Evolutionary conservation across 2,797 vertebrate species (phyloP).

Genomic region (Labroides dimidiatus): DNA sequence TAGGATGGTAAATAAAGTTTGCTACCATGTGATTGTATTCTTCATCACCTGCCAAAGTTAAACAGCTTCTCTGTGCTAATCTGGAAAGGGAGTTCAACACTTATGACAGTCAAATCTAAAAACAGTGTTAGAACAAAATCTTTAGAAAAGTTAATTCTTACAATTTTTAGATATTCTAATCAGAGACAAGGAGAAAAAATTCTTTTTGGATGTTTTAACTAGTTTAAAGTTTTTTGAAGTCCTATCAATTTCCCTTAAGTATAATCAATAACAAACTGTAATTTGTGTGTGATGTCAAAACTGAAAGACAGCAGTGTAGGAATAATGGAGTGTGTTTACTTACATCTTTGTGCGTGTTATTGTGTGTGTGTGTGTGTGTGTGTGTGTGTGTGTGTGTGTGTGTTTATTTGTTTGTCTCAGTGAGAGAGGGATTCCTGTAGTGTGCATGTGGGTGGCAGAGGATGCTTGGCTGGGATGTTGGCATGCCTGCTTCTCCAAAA

Average conservation of each 20-base stretch:
- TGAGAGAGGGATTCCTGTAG: conserved; percentile 64
- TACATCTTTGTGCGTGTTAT: conserved; percentile 3
- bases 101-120: no score
- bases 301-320: not conserved
- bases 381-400: conserved; percentile 6
- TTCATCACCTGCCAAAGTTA: no score
- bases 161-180: no score
- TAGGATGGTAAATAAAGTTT: not conserved
- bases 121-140: no score
- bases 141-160: no score
- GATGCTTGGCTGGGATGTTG: conserved; percentile 74
- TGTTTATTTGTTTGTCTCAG: conserved; percentile 12
- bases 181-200: no score
- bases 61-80: no score
- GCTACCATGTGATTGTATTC: no score
- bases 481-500: conserved; percentile 70
- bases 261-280: not conserved
- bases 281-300: not conserved
- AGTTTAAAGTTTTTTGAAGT: not conserved
- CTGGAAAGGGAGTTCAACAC: not conserved
- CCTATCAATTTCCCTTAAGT: not conserved
- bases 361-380: conserved; percentile 14
- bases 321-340: conserved; percentile 7
- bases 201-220: no score
- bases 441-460: conserved; percentile 70